Base-by-base conservation (phyloP, 2,888 invertebrate genomes). In the Dolichopus griseipennis region DNA sequence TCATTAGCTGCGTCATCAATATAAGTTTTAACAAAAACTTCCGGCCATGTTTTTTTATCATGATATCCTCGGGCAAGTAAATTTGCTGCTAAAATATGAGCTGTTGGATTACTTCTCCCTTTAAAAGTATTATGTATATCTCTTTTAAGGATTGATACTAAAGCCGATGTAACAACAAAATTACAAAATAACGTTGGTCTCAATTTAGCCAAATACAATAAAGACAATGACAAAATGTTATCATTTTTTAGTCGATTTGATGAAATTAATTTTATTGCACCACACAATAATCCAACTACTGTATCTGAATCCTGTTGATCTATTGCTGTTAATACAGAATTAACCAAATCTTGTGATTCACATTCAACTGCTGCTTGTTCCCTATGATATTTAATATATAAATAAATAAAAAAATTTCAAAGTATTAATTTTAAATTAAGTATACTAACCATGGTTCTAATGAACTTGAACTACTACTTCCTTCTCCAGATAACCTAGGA, bases 1-100 rank as follows among this genome's bases (percentile, higher is more conserved):
- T 98, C 97, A 64, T 93, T 94, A 1, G 95, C 83, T 0, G 96
- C 93, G 83, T 98, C 97, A 77, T 98, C 97, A 70, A 97, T 89
- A 79, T 95, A 97, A 0, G 93, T 86, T 89, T 92, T 93, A 1
- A 97, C 87, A 83, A 97, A 95, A 68, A 87, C 84, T 77, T 96
- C 95, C 0, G 97, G 96, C 97, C 97, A 97, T 74, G 89, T 88
- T 71, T 86, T 88, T 73, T 90, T 90, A 62, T 95, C 93, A 65
- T 86, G 84, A 78, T 90, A 95, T 0, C 92, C 93, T 72, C 90
- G 86, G 76, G 91, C 87, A 67, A 97, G 81, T 75, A 96, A 84
- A 81, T 95, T 96, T 70, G 93, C 89, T 6, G 92, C 90, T 64
- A 95, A 80, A 37, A 94, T 90, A 72, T 93, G 90, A 62, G 92